Conservation (phyloP, 23 tunicate species). For the Phallusia fumigata region DNA sequence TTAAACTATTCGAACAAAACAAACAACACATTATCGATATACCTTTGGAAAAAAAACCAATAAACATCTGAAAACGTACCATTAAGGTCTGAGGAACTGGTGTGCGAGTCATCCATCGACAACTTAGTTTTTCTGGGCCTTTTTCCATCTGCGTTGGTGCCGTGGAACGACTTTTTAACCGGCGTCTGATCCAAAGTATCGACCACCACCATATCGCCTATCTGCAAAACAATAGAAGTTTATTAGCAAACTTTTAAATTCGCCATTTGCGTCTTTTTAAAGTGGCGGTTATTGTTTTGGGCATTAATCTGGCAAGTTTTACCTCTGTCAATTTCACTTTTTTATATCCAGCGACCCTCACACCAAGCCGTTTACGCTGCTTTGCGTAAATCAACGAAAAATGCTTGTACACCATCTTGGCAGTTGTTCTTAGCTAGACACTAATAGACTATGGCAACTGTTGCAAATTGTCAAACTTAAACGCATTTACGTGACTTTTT, state of each 20-base stretch:
- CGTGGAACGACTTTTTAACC: neutral
- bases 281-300: neutral
- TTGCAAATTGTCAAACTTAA: neutral
- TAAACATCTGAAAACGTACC: neutral
- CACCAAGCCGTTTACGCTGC: neutral
- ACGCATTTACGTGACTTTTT: neutral
- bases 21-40: neutral
- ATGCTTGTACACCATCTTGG: neutral
- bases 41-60: neutral
- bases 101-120: neutral
- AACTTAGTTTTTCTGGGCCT: neutral
- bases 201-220: slow-evolving; percentile 41
- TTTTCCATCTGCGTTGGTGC: neutral
- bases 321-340: slow-evolving; percentile 2
- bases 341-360: neutral
- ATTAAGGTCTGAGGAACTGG: neutral
- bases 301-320: neutral
- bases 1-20: neutral
- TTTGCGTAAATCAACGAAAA: neutral
- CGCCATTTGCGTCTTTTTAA: neutral
- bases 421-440: neutral
- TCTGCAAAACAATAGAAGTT: neutral
- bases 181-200: slow-evolving; percentile 23
- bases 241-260: neutral
- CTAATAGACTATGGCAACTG: neutral